Evolutionary conservation across 2,888 invertebrate species (phyloP).

Genomic region (Ectemnius lituratus): DNA sequence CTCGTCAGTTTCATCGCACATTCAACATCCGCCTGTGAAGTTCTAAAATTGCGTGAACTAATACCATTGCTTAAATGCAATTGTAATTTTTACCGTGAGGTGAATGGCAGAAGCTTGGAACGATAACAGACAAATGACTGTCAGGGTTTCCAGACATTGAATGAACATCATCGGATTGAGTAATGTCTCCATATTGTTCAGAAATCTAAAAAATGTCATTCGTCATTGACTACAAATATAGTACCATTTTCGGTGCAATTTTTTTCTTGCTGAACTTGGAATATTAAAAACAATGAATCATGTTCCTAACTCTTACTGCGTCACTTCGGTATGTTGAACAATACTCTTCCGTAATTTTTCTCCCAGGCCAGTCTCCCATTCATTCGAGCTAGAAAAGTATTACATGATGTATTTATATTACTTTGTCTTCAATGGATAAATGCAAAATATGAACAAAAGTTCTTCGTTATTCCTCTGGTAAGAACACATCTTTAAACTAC

Average conservation of each 20-base stretch:
- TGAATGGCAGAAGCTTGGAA: constrained; percentile 56
- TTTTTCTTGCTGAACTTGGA: not conserved
- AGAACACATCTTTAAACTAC: no score
- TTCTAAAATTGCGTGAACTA: constrained; percentile 6
- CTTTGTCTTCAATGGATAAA: no score
- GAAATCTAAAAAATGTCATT: constrained; percentile 46
- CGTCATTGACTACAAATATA: not conserved
- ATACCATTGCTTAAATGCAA: constrained; percentile 9
- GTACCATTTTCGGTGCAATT: no score
- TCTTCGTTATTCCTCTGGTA: no score
- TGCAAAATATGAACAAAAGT: no score
- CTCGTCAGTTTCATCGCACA: constrained; percentile 53
- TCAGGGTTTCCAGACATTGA: constrained; percentile 59
- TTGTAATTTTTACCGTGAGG: constrained; percentile 49
- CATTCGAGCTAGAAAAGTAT: no score
- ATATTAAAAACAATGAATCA: not conserved
- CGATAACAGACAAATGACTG: constrained; percentile 60
- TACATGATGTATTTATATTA: no score
- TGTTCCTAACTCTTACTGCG: constrained; percentile 39
- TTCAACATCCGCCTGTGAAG: constrained; percentile 29
- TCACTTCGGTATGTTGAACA: constrained; percentile 53
- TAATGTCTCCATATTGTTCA: constrained; percentile 50
- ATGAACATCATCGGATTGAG: constrained; percentile 59
- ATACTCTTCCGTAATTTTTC: constrained; percentile 52
- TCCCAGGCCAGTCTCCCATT: not conserved